Percentiles rank a stretch among this genome's conserved stretches.
Conservation (phyloP, 2,888 invertebrate genomes). For the Epistrophella euchroma region DNA sequence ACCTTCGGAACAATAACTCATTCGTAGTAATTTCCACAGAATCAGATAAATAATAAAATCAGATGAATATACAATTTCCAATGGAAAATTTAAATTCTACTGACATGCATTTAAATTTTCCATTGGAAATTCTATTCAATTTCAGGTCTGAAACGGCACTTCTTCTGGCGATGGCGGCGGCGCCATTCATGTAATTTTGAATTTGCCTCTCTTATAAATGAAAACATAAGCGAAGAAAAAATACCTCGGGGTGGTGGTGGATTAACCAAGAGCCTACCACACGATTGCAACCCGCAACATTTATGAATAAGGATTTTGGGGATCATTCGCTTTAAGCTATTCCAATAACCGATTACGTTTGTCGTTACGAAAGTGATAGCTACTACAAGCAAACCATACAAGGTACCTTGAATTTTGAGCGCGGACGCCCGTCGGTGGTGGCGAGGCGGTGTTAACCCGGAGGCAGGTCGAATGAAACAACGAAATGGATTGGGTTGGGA, state of each 20-base stretch:
- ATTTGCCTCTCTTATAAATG: slow-evolving; percentile 4
- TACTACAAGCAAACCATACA: slow-evolving; percentile 16
- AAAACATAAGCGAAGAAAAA: slow-evolving; percentile 1
- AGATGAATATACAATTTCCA: too few species aligned
- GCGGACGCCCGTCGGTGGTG: background rate
- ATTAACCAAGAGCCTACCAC: background rate
- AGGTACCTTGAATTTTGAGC: slow-evolving; percentile 1
- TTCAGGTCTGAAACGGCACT: slow-evolving; percentile 14
- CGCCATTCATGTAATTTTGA: slow-evolving; percentile 30
- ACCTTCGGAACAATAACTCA: slow-evolving; percentile 27
- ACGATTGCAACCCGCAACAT: slow-evolving; percentile 17
- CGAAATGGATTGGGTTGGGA: slow-evolving; percentile 4
- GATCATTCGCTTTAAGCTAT: slow-evolving; percentile 52
- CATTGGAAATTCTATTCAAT: slow-evolving; percentile 58
- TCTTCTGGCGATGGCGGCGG: background rate
- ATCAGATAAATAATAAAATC: slow-evolving; percentile 10
- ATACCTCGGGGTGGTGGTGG: background rate
- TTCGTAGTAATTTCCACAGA: slow-evolving; percentile 15
- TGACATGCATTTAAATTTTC: slow-evolving; percentile 39
- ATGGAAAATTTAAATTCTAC: too few species aligned
- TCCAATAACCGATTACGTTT: slow-evolving; percentile 58
- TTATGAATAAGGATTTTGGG: slow-evolving; percentile 12
- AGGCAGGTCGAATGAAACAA: slow-evolving; percentile 19
- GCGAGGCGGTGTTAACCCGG: background rate
- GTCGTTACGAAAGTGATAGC: slow-evolving; percentile 18